Evolutionary conservation across 2,113 vertebrate species (phyloP).

Genomic region (Gadus chalcogrammus): DNA sequence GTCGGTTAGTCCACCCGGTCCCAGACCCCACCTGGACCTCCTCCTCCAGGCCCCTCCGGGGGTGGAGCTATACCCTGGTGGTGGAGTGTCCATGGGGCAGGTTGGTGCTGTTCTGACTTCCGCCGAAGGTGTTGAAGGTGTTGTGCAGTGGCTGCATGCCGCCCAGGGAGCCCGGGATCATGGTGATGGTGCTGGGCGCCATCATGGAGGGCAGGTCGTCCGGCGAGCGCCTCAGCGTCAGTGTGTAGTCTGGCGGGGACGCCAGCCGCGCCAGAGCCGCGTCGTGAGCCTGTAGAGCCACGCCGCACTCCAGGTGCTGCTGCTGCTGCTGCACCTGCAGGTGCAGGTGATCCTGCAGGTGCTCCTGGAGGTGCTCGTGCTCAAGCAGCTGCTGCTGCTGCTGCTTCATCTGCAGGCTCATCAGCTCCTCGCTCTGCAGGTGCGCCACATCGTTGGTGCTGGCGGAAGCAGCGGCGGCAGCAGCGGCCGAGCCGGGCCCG

Average conservation of each 20-base stretch:
- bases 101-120: constrained; percentile 92
- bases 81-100: constrained; percentile 93
- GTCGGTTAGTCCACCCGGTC: background rate
- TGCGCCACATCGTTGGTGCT: constrained; percentile 82
- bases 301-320: constrained; percentile 82
- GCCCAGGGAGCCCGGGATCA: constrained; percentile 91
- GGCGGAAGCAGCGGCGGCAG: constrained; percentile 18
- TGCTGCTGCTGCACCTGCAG: too few species aligned
- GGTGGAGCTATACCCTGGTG: constrained; percentile 88
- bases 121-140: constrained; percentile 85
- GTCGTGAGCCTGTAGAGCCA: constrained; percentile 45
- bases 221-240: constrained; percentile 63
- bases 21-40: background rate
- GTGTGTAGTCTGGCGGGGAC: constrained; percentile 74
- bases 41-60: background rate
- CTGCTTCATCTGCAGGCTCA: constrained; percentile 95
- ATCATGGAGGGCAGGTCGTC: constrained; percentile 70
- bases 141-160: constrained; percentile 92
- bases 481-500: background rate
- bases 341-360: too few species aligned
- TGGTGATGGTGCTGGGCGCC: constrained; percentile 92
- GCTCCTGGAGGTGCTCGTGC: constrained; percentile 68
- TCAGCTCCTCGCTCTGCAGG: constrained; percentile 87
- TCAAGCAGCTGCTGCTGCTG: constrained; percentile 61
- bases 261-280: constrained; percentile 63